Conservation (phyloP, 2,113 vertebrate species). For the Crocuta crocuta region DNA sequence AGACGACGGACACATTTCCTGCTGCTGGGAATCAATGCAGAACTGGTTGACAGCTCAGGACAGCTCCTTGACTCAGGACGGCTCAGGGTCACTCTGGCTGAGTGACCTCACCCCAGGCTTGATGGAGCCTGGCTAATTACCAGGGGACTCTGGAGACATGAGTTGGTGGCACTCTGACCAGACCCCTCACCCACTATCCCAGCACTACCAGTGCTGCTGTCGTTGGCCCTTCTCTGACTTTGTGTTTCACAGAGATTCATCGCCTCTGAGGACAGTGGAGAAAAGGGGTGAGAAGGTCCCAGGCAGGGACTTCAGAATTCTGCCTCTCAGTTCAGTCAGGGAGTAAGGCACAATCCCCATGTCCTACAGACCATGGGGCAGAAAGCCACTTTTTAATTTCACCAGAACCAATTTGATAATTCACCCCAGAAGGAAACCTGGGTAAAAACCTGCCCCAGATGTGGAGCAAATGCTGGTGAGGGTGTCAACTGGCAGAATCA, state of each 20-base stretch:
- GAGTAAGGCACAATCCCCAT: neutral
- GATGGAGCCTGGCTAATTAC: neutral
- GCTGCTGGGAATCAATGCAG: neutral
- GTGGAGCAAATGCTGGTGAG: neutral
- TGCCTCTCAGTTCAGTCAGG: neutral
- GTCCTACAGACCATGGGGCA: neutral
- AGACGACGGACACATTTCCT: neutral
- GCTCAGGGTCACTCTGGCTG: neutral
- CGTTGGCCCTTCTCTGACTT: neutral
- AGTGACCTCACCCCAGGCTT: neutral
- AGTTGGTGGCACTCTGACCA: neutral
- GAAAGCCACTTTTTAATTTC: neutral
- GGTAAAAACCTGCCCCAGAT: constrained; percentile 19
- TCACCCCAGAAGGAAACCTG: neutral
- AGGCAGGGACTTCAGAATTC: neutral
- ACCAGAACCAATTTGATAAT: constrained; percentile 17
- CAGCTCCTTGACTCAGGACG: too few species aligned
- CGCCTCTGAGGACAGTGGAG: neutral
- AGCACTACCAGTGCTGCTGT: neutral
- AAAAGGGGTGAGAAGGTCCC: neutral
- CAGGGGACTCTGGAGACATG: neutral
- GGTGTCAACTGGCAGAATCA: neutral
- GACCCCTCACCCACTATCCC: neutral
- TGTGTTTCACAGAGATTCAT: neutral
- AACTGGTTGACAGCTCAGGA: neutral